Conservation (phyloP, 1,140 invertebrate species). For the Saccostrea cuccullata region DNA sequence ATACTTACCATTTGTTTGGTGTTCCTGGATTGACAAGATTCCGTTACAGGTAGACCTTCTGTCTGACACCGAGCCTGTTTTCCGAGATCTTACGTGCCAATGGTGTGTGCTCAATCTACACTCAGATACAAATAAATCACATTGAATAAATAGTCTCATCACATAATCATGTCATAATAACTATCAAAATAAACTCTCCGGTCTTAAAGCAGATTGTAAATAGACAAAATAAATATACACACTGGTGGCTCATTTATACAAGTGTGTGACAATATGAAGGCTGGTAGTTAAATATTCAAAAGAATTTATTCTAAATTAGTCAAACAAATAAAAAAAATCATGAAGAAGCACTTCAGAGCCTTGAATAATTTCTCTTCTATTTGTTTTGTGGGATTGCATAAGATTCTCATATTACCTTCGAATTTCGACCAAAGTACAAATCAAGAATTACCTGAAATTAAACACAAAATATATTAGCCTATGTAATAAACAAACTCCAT, state of each 20-base stretch:
- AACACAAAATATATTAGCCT: background rate
- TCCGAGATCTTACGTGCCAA: background rate
- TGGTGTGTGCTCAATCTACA: background rate
- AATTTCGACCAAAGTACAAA: background rate
- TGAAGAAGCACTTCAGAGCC: background rate
- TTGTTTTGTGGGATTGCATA: background rate
- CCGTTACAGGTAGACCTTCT: background rate
- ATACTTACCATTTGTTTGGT: background rate
- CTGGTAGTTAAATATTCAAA: background rate
- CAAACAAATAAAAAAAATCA: background rate
- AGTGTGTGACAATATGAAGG: background rate
- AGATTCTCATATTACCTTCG: background rate
- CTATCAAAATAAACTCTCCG: constrained; percentile 1
- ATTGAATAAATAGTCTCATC: background rate
- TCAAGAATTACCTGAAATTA: background rate
- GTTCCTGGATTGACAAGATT: background rate
- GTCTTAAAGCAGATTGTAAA: background rate
- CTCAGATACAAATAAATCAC: background rate
- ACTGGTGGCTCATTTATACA: background rate
- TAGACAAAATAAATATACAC: background rate
- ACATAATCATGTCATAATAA: background rate
- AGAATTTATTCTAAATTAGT: background rate
- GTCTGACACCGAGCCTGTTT: background rate
- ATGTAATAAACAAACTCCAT: too few relatives aligned
- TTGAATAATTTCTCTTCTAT: background rate